Evolutionary conservation across 1,140 invertebrate species (phyloP), one percentile per base, ranked within the genome.

Genomic region (Drosophila gunungcola): DNA sequence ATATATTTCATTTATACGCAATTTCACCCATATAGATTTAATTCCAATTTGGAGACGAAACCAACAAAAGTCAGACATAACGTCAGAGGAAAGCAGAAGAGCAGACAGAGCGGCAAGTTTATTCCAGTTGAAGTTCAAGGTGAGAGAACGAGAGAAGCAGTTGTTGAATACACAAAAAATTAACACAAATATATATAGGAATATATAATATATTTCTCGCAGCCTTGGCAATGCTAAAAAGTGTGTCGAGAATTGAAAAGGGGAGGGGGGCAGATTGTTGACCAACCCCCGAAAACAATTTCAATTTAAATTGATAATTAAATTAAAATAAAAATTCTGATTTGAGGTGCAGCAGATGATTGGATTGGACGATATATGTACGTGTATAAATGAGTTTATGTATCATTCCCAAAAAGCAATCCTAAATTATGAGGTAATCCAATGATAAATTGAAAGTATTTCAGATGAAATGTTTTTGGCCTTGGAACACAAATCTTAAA

Each of bases 51-150:
- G 38, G 55, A 76, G 56, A 34, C 73, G 73, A 77, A 27, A 68
- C 53, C 62, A 68, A 46, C 48, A 60, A 68, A 58, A 73, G 16
- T 36, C 67, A 56, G 39, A 36, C 65, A 76, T 67, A 49, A 42
- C 69, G 73, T 75, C 73, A 74, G 46, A 56, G 43, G 54, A 65
- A 62, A 43, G 56, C 46, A 52, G 70, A 75, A 55, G 65, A 46
- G 39, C 70, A 73, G 69, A 82, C 75, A 70, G 38, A 70, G 74
- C 69, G 58, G 65, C 75, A 75, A 86, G 83, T 86, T 88, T 83
- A 88, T 86, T 88, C 52, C 79, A 86, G 83, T 86, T 86, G 83
- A 86, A 86, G 83, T 86, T 86, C 83, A 86, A 86, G 83, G 83
- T 80, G 61, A 86, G 62, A 79, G 58, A 38, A 65, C 39, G 38